A percentile compares a stretch with the other conserved stretches of the same genome.
These are phyloP conservation scores for Orthosia incerta DNA, from an alignment of 2,888 invertebrate genomes.

Conservation along the genomic window DNA sequence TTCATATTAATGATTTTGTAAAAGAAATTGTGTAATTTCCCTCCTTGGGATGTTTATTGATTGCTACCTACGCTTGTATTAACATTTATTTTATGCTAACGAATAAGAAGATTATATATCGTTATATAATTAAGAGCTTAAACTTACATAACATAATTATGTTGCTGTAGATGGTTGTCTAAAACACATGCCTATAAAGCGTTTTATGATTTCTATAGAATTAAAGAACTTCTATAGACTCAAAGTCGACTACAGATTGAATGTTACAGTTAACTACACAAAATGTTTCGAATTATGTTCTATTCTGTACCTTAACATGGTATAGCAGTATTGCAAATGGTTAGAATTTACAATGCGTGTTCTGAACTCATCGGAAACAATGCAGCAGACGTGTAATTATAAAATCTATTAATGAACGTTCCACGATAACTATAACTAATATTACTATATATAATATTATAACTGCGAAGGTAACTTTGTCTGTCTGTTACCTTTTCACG, in stretches of 20 bases:
- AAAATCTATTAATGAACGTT: neutral
- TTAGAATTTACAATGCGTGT: neutral
- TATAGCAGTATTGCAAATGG: neutral
- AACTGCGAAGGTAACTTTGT: no score
- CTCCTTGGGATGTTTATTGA: slow-evolving; percentile 13
- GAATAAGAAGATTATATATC: neutral
- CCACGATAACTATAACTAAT: no score
- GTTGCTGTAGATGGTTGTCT: neutral
- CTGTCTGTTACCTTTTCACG: no score
- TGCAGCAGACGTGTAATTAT: neutral
- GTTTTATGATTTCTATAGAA: neutral
- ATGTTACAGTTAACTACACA: neutral
- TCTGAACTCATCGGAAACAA: no score
- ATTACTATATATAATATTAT: no score
- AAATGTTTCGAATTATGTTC: neutral
- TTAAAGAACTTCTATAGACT: neutral
- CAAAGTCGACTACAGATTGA: neutral
- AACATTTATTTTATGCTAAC: slow-evolving; percentile 1
- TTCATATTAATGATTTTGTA: slow-evolving; percentile 37
- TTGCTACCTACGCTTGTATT: slow-evolving; percentile 16
- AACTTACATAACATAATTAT: neutral
- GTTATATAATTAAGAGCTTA: no score
- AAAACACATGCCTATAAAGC: neutral
- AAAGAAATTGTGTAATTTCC: slow-evolving; percentile 32
- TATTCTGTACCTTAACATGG: neutral